These are phyloP conservation scores for Falco concolor DNA, from an alignment of 2,797 vertebrate genomes.

Conservation along the genomic window DNA sequence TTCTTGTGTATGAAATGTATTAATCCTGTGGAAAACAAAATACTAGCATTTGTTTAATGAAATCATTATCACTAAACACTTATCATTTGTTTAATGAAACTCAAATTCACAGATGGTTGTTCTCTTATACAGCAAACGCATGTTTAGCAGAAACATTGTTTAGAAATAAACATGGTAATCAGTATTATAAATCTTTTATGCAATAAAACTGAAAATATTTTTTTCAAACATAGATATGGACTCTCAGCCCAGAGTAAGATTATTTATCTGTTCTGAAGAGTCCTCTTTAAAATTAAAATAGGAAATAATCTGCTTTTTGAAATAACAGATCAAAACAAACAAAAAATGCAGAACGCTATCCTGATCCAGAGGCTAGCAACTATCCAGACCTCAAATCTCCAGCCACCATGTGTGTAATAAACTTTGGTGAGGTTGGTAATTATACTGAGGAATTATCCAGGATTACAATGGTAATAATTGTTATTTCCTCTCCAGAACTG, in stretches of 20 bases:
- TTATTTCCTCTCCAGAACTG: background rate
- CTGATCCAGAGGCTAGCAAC: background rate
- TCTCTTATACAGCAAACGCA: slow-evolving; percentile 3
- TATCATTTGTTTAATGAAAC: slow-evolving; percentile 57
- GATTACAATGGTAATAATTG: slow-evolving; percentile 40
- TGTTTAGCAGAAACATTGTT: slow-evolving; percentile 31
- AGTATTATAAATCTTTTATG: slow-evolving; percentile 16
- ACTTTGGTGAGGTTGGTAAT: slow-evolving; percentile 1
- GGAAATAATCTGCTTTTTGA: slow-evolving; percentile 36
- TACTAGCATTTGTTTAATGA: slow-evolving; percentile 54
- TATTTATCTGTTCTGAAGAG: slow-evolving; percentile 1
- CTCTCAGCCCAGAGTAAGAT: background rate
- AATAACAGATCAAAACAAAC: slow-evolving; percentile 18
- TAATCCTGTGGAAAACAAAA: slow-evolving; percentile 39
- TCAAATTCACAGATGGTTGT: slow-evolving; percentile 47
- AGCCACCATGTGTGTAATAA: background rate
- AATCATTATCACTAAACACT: slow-evolving; percentile 53
- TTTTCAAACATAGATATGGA: background rate
- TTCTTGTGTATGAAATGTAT: slow-evolving; percentile 5
- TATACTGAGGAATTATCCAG: background rate
- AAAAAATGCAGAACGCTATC: background rate
- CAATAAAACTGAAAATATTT: background rate
- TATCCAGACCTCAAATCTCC: background rate
- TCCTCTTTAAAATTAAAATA: slow-evolving; percentile 28
- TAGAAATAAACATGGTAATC: slow-evolving; percentile 31